These are phyloP conservation scores for Zalophus californianus DNA, from an alignment of 2,797 vertebrate genomes.

Conservation along the genomic window DNA sequence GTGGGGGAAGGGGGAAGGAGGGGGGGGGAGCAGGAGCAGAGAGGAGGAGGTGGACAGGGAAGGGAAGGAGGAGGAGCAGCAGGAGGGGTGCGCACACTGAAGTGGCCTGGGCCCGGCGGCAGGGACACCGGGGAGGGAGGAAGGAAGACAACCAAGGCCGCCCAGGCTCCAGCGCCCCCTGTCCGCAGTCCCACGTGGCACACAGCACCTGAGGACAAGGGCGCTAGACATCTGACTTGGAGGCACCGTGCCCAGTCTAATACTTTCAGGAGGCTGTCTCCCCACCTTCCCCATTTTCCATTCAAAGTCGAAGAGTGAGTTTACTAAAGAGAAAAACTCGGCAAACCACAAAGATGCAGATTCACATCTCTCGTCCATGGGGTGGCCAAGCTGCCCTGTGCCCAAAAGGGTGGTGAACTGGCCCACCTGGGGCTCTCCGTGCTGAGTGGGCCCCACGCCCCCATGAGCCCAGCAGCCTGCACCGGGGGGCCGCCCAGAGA, in stretches of 20 bases:
- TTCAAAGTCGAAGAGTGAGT: not conserved
- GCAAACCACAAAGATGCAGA: not conserved
- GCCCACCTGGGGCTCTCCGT: not conserved
- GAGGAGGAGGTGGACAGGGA: too few relatives aligned
- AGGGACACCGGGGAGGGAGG: not conserved
- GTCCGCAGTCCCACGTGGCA: not conserved
- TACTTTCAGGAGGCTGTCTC: not conserved
- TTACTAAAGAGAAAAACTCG: not conserved
- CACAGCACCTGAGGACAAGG: not conserved
- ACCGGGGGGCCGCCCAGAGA: not conserved
- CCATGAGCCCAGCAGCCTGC: not conserved
- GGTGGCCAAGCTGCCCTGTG: not conserved
- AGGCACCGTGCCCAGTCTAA: not conserved
- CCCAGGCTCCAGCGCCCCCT: not conserved
- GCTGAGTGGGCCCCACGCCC: not conserved
- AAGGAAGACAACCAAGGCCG: not conserved
- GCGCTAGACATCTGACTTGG: accelerated
- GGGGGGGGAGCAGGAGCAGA: too few relatives aligned
- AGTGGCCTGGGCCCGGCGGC: not conserved
- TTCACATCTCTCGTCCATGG: not conserved
- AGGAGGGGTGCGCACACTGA: not conserved
- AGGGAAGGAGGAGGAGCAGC: too few relatives aligned
- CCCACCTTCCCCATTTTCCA: not conserved
- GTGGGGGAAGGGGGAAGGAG: too few relatives aligned
- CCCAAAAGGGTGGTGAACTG: not conserved